phyloP scores from a whole-genome alignment of 2,888 invertebrate species.

The Lepas anatifera region DNA sequence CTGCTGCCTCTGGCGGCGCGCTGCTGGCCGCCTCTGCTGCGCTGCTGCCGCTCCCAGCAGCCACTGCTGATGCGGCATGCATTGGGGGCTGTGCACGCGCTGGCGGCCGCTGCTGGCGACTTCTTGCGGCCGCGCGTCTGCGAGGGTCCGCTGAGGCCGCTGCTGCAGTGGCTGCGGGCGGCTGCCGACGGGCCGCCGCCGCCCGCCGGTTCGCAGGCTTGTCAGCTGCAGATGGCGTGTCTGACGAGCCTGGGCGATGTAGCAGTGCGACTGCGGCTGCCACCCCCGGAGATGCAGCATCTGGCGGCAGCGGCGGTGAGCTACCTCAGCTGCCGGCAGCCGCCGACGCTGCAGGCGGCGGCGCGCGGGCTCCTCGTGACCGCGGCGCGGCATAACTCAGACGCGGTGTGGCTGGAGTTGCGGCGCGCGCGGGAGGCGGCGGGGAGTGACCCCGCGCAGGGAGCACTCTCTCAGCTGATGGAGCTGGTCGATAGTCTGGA shows the following conservation, averaged over 20 bases:
- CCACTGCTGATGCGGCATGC: conserved; percentile 1
- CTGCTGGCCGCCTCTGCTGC: conserved; percentile 9
- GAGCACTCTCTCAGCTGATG: too few relatives aligned
- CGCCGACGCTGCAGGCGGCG: conserved; percentile 48
- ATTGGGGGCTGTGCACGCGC: neutral
- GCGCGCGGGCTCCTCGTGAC: conserved; percentile 62
- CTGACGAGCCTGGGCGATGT: neutral
- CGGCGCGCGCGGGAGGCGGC: conserved; percentile 40
- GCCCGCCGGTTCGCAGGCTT: neutral
- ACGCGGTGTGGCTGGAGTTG: conserved; percentile 53
- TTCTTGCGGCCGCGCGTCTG: neutral
- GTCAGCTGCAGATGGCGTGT: neutral
- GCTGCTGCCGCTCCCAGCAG: neutral
- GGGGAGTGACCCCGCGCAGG: too few relatives aligned
- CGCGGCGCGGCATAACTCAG: conserved; percentile 63
- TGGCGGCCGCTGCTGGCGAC: neutral
- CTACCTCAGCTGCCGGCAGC: conserved; percentile 34
- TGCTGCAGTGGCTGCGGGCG: neutral
- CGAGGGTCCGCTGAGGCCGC: neutral
- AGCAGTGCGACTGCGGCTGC: neutral
- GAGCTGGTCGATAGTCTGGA: too few relatives aligned
- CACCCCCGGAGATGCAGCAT: neutral
- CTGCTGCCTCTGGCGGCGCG: conserved; percentile 6
- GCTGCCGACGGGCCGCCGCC: neutral
- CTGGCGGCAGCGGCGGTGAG: conserved; percentile 28